Evolutionary conservation across 2,797 vertebrate species (phyloP).

Genomic region (Catharus ustulatus): DNA sequence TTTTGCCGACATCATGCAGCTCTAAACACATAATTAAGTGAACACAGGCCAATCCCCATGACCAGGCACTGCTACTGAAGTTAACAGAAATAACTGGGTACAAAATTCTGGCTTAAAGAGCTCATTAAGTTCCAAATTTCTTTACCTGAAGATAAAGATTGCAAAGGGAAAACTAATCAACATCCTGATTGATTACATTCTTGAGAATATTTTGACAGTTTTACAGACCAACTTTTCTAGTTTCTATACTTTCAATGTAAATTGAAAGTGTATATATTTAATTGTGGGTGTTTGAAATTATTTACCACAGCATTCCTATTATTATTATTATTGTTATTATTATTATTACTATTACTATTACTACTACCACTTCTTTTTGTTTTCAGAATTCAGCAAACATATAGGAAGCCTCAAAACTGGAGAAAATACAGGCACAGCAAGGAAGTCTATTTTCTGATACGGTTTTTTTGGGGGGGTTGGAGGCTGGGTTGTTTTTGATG

Average conservation of each 20-base stretch:
- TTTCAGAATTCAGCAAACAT: not conserved
- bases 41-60: rapidly evolving
- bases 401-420: not conserved
- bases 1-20: not conserved
- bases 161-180: not conserved
- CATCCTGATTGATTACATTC: not conserved
- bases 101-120: not conserved
- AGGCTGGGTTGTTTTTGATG: not conserved
- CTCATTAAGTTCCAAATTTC: not conserved
- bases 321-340: not conserved
- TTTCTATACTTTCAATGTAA: not conserved
- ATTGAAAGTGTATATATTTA: not conserved
- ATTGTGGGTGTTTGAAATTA: not conserved
- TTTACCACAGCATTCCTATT: not conserved
- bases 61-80: not conserved
- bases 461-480: rapidly evolving
- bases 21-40: not conserved
- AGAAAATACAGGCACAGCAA: not conserved
- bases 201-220: not conserved
- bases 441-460: not conserved
- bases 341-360: not conserved
- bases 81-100: not conserved
- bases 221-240: not conserved
- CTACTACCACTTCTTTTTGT: not conserved
- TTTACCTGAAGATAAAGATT: not conserved